Conservation (phyloP, 2,113 vertebrate genomes). For the Podarcis cretensis region DNA sequence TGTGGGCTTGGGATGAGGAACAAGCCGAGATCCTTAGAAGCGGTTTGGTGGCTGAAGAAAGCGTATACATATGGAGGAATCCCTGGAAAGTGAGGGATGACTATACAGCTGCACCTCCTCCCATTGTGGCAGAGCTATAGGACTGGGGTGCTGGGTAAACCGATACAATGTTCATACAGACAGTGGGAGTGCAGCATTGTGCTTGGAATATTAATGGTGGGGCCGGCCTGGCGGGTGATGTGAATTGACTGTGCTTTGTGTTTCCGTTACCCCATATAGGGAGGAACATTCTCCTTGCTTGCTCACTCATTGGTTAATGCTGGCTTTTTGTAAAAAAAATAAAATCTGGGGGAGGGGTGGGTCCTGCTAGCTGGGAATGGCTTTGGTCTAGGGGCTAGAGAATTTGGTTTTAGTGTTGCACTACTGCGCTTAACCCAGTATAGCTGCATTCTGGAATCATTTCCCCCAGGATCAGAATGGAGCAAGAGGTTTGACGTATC, state of each 20-base stretch:
- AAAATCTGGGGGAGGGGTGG: constrained; percentile 3
- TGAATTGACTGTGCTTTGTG: constrained; percentile 78
- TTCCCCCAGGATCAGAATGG: not conserved
- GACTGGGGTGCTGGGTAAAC: constrained; percentile 63
- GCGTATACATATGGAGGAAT: not conserved
- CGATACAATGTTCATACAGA: constrained; percentile 43
- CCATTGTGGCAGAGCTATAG: constrained; percentile 63
- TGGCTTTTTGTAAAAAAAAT: not conserved
- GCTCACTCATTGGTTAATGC: constrained; percentile 26
- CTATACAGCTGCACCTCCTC: not conserved
- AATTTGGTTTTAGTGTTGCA: not conserved
- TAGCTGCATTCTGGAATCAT: not conserved
- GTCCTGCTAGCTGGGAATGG: not conserved
- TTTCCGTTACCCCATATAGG: constrained; percentile 79
- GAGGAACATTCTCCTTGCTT: constrained; percentile 40
- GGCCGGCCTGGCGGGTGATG: constrained; percentile 83
- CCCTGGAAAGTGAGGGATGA: not conserved
- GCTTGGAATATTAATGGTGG: constrained; percentile 87
- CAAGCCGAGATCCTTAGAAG: not conserved
- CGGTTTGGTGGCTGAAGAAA: not conserved
- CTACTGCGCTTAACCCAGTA: not conserved
- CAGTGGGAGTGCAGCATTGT: constrained; percentile 66
- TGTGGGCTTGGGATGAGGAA: not conserved
- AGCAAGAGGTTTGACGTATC: not conserved
- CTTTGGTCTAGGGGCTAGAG: constrained; percentile 1